Percentiles rank a stretch among this genome's conserved stretches.
phyloP scores from a whole-genome alignment of 2,888 invertebrate species.

The Sphecodes monilicornis region DNA sequence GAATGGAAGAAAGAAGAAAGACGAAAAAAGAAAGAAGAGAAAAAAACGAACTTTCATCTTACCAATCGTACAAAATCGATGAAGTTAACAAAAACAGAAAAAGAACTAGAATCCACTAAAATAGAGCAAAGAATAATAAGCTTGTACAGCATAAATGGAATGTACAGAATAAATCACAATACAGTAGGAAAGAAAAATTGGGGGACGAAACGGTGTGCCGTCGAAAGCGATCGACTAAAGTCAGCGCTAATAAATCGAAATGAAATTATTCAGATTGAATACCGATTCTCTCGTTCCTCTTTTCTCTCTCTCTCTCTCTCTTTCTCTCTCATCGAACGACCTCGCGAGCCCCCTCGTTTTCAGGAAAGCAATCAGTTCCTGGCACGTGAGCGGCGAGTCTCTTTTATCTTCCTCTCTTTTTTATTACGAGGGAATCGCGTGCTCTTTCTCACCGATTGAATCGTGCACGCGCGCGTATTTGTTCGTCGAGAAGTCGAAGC shows the following conservation, averaged over 20 bases:
- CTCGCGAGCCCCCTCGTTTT: slow-evolving; percentile 33
- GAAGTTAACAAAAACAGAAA: too few species aligned
- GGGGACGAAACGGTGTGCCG: neutral
- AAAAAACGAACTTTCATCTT: too few species aligned
- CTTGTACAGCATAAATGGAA: neutral
- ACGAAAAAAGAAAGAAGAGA: too few species aligned
- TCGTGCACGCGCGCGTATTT: neutral
- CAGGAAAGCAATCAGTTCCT: slow-evolving; percentile 37
- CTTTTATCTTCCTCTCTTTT: neutral
- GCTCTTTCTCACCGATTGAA: slow-evolving; percentile 19
- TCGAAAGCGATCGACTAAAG: neutral
- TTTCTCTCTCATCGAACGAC: neutral
- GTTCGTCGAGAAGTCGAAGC: slow-evolving; percentile 19
- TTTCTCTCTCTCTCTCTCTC: too few species aligned
- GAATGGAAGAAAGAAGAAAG: too few species aligned
- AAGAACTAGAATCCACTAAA: too few species aligned
- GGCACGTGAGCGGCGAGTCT: slow-evolving; percentile 20
- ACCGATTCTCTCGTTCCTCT: neutral
- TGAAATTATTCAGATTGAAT: neutral
- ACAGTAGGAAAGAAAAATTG: neutral
- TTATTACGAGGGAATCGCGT: slow-evolving; percentile 4
- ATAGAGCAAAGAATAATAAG: neutral
- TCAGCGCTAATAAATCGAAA: neutral
- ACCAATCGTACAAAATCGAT: too few species aligned
- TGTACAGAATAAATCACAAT: neutral